phyloP scores from a whole-genome alignment of 2,888 invertebrate genomes.

The Neoaliturus tenellus region DNA sequence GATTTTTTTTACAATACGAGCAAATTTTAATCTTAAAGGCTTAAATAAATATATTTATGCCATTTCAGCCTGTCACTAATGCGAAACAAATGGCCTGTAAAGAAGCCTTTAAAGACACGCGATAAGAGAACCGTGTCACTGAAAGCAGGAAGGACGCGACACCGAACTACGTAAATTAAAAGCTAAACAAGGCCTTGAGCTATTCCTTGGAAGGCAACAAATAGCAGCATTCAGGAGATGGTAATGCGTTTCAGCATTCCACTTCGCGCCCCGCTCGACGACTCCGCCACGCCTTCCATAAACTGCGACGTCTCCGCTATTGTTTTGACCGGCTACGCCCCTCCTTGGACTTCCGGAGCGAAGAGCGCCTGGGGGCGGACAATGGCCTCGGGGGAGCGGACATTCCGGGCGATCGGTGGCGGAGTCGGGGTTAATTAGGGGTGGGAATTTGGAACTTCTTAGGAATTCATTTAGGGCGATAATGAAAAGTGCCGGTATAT shows the following conservation, averaged over 20 bases:
- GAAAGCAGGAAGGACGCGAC: neutral
- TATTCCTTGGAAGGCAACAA: neutral
- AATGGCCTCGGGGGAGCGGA: too few relatives aligned
- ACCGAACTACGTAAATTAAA: neutral
- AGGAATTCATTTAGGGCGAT: neutral
- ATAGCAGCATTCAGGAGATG: neutral
- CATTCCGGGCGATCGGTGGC: too few relatives aligned
- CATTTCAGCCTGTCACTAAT: too few relatives aligned
- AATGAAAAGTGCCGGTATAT: too few relatives aligned
- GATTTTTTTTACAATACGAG: too few relatives aligned
- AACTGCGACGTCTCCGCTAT: neutral
- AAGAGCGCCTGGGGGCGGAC: too few relatives aligned
- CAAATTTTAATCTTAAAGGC: too few relatives aligned
- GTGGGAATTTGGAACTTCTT: neutral
- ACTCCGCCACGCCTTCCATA: neutral
- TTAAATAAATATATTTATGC: too few relatives aligned
- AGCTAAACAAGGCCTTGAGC: neutral
- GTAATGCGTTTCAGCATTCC: slow-evolving; percentile 12
- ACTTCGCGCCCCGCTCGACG: neutral
- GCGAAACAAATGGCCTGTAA: too few relatives aligned
- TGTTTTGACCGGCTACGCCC: neutral
- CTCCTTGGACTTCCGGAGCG: neutral
- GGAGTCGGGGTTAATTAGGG: too few relatives aligned
- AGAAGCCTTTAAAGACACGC: too few relatives aligned
- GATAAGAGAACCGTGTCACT: neutral